These are phyloP conservation scores for Pelecanoides urinatrix DNA, from an alignment of 2,113 vertebrate species.

Conservation along the genomic window DNA sequence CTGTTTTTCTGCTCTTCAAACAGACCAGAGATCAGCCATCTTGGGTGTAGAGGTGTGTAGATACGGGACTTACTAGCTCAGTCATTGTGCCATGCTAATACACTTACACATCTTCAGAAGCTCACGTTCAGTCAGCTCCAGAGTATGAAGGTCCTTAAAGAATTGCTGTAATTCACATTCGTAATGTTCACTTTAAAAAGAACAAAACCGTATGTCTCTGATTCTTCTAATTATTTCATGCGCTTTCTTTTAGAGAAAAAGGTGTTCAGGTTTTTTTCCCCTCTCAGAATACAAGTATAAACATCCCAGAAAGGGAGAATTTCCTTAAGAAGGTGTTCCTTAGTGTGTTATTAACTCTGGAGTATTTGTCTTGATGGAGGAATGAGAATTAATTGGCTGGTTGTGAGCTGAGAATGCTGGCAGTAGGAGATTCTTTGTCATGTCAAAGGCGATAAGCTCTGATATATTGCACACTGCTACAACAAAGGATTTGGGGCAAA, in stretches of 20 bases:
- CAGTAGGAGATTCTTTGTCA: conserved; percentile 25
- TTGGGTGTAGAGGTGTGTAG: background rate
- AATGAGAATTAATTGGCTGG: conserved; percentile 26
- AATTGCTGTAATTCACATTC: background rate
- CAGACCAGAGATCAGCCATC: background rate
- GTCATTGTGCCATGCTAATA: background rate
- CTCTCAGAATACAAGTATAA: background rate
- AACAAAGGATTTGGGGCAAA: background rate
- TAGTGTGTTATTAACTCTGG: background rate
- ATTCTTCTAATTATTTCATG: background rate
- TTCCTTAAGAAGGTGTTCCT: background rate
- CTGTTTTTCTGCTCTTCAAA: background rate
- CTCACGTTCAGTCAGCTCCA: background rate
- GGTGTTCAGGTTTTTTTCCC: background rate
- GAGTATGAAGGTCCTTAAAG: background rate
- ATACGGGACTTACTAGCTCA: background rate
- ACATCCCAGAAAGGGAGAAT: background rate
- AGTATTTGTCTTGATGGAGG: background rate
- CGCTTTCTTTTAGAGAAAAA: background rate
- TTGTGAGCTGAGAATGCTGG: conserved; percentile 17
- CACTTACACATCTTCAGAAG: background rate
- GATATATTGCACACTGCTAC: background rate
- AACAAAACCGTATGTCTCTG: fast-evolving
- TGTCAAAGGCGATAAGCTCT: background rate
- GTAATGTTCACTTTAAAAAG: background rate